Base-by-base conservation (phyloP, 2,888 invertebrate species). In the Drosophila neonasuta region DNA sequence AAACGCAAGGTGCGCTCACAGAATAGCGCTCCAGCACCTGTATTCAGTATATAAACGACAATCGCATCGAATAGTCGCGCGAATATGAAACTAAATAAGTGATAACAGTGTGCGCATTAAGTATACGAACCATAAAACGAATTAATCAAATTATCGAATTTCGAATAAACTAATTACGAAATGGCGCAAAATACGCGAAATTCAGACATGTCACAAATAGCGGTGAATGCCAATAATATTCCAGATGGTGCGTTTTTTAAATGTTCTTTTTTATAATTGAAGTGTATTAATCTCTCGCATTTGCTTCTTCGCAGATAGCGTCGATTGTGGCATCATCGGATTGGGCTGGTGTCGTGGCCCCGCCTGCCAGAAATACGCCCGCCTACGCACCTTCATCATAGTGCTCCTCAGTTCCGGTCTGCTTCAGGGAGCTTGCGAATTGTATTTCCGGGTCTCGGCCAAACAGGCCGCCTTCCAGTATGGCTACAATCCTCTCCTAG, bases 361-460 rank as follows among this genome's bases (percentile, higher is more conserved):
- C 72, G 84, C 84, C 79, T 91, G 91, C 58, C 90, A 91, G 72
- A 92, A 91, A 75, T 91, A 91, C 62, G 92, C 92, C 24, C 92
- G 90, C 30, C 87, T 92, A 6, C 90, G 91, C 44, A 89, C 90
- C 44, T 92, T 92, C 81, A 84, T 92, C 15, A 59, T 87, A 3
- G 85, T 92, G n/a, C 83, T 93, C 48, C 66, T 87, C 13, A 80
- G 86, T 29, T 68, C 91, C 39, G 88, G 91, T 0, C 88, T 91
- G 6, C 67, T 92, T 1, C 92, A 92, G 76, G 92, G 92, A 4
- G 89, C 91, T 48, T 87, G 90, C 34, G 89, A 92, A 64, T 89
- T 90, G 15, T 93, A 92, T 77, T 92, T 93, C 81, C 89, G 91
- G 13, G 90, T 92, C 57, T 92, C 93, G n/a, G 91, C 91, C 3